Percentiles rank a stretch among this genome's conserved stretches.
Evolutionary conservation across 92 coral and sea anemone species (phyloP).

Genomic region (Umimayanthus kanabou): DNA sequence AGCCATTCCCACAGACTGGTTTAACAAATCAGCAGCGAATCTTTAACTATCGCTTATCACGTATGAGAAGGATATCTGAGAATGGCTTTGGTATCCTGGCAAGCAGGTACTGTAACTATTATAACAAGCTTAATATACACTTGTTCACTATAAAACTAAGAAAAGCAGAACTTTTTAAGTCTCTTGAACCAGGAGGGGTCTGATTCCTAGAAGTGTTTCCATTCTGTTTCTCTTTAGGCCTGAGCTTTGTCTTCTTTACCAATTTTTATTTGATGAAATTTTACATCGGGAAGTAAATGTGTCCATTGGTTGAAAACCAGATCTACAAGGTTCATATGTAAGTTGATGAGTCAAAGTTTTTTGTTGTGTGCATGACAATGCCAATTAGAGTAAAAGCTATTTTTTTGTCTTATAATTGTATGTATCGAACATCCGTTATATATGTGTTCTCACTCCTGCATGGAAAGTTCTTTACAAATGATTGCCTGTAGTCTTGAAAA

Average conservation of each 20-base stretch:
- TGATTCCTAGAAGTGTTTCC: neutral
- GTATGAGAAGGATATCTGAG: conserved; percentile 62
- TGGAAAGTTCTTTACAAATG: neutral
- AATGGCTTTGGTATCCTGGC: conserved; percentile 62
- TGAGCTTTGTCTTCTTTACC: too few species aligned
- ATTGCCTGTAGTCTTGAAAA: neutral
- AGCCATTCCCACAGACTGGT: conserved; percentile 54
- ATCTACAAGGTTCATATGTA: conserved; percentile 3
- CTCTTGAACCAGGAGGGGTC: neutral
- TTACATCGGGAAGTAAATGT: neutral
- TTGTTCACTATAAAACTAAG: neutral
- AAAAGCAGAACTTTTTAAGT: neutral
- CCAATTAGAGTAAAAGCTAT: conserved; percentile 10
- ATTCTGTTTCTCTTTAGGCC: too few species aligned
- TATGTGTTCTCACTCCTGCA: neutral
- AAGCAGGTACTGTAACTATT: conserved; percentile 41
- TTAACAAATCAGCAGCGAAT: conserved; percentile 52
- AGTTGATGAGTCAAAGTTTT: neutral
- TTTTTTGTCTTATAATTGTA: neutral
- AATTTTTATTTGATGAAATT: neutral
- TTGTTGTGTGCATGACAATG: neutral
- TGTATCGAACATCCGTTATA: conserved; percentile 1
- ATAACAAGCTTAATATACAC: conserved; percentile 1
- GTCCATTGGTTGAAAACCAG: neutral
- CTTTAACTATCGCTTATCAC: conserved; percentile 54